A percentile compares a stretch with the other conserved stretches of the same genome.
Evolutionary conservation across 2,797 vertebrate species (phyloP).

Genomic region (Luscinia megarhynchos): DNA sequence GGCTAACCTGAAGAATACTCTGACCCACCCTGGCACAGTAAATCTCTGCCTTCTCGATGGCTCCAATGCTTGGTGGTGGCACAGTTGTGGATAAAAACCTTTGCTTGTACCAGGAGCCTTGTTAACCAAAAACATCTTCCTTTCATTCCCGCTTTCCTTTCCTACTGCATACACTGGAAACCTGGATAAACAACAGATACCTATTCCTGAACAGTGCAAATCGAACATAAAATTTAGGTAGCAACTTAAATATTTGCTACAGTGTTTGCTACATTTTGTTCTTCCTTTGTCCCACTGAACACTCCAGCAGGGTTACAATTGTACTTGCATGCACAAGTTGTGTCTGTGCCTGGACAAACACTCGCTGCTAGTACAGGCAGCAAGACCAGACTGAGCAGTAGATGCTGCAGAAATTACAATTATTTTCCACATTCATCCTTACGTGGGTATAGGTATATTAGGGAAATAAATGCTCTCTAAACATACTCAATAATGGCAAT

Average conservation of each 20-base stretch:
- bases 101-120: not conserved
- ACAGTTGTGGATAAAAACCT: not conserved
- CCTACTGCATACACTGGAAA: not conserved
- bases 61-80: not conserved
- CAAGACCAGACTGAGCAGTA: not conserved
- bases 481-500: not conserved
- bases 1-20: not conserved
- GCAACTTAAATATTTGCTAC: not conserved
- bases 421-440: not conserved
- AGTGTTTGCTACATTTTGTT: not conserved
- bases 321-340: not conserved
- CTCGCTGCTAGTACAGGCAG: not conserved
- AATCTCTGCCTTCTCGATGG: not conserved
- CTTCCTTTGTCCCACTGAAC: not conserved
- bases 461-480: not conserved
- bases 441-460: not conserved
- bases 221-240: not conserved
- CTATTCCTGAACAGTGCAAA: not conserved
- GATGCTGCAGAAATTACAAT: not conserved
- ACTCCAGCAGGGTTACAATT: not conserved
- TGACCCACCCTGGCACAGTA: not conserved
- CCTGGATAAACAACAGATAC: not conserved
- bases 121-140: not conserved
- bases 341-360: not conserved
- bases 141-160: not conserved